Percentiles rank a stretch among this genome's conserved stretches.
Evolutionary conservation across 2,113 vertebrate genomes (phyloP).

Genomic region (Microtus pennsylvanicus): DNA sequence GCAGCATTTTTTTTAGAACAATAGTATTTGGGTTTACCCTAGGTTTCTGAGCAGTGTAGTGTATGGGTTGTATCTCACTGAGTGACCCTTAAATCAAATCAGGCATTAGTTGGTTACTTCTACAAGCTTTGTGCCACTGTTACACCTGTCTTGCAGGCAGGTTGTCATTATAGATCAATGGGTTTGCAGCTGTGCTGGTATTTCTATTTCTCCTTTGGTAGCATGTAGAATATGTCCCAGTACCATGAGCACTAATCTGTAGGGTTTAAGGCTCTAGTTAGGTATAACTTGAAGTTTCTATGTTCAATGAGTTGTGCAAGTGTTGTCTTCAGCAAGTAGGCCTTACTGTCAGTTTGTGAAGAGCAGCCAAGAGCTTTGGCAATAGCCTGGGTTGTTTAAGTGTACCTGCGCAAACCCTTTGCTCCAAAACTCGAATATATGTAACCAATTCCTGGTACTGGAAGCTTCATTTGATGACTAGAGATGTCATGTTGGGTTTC

Average conservation of each 20-base stretch:
- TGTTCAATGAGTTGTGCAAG: background rate
- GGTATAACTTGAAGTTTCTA: background rate
- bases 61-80: no score
- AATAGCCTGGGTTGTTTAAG: background rate
- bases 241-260: background rate
- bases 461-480: background rate
- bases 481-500: background rate
- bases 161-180: background rate
- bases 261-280: background rate
- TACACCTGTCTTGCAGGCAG: background rate
- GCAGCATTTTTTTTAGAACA: background rate
- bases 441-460: background rate
- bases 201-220: background rate
- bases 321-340: background rate
- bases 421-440: background rate
- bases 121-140: background rate
- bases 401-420: background rate
- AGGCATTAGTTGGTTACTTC: no score
- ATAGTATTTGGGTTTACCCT: background rate
- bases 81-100: no score
- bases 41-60: background rate
- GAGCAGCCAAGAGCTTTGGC: background rate
- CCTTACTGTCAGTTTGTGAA: background rate
- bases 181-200: background rate
- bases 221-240: background rate